Conservation (phyloP, 2,888 invertebrate genomes). For the Cremastobaeus sp. region DNA sequence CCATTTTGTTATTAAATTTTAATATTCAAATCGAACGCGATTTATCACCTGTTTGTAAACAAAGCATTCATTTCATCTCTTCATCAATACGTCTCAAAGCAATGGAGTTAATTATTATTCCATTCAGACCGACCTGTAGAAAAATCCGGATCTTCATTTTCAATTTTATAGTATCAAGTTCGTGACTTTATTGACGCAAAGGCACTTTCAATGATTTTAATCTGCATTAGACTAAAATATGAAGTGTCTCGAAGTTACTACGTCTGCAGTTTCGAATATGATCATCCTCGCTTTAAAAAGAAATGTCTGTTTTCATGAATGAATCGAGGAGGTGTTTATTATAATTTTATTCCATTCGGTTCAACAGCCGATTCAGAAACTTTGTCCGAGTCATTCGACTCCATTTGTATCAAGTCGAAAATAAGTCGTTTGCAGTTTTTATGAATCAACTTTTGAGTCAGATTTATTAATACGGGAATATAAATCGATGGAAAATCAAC, state of each 20-base stretch:
- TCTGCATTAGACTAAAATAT: background rate
- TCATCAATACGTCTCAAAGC: too few relatives aligned
- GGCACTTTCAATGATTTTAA: background rate
- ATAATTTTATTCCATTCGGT: conserved; percentile 46
- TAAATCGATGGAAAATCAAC: background rate
- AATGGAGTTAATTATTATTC: too few relatives aligned
- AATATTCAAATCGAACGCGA: too few relatives aligned
- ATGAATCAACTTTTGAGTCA: conserved; percentile 23
- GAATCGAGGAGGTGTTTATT: conserved; percentile 43
- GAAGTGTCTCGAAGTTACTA: background rate
- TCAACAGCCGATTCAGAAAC: conserved; percentile 38
- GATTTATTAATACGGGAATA: conserved; percentile 7
- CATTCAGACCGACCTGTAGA: too few relatives aligned
- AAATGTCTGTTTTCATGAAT: conserved; percentile 13
- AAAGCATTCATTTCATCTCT: too few relatives aligned
- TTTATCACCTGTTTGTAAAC: too few relatives aligned
- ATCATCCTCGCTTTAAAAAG: conserved; percentile 7
- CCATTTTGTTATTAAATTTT: too few relatives aligned
- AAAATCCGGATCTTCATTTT: too few relatives aligned
- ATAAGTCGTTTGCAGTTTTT: background rate
- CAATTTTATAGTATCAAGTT: too few relatives aligned
- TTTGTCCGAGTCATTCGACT: conserved; percentile 11
- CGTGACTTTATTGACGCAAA: too few relatives aligned
- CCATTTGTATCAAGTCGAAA: conserved; percentile 17
- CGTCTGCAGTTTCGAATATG: conserved; percentile 3